phyloP scores from a whole-genome alignment of 2,888 invertebrate species.

The Abscondita cerata region DNA sequence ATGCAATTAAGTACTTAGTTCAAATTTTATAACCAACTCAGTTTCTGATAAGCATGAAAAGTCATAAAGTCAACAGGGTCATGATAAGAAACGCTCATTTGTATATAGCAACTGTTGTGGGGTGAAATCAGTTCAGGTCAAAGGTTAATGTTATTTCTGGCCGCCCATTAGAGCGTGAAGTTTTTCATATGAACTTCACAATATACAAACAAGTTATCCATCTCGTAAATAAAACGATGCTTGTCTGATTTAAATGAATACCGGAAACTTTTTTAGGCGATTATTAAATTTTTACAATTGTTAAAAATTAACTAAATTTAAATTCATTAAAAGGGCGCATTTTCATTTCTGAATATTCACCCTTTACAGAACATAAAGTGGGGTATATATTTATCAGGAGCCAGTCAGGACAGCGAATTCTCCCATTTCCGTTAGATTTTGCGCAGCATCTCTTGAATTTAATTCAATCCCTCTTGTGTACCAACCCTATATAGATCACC shows the following conservation, averaged over 20 bases:
- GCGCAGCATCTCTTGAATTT: conserved; percentile 11
- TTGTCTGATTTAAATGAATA: too few species aligned
- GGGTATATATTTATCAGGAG: too few species aligned
- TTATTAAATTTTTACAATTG: too few species aligned
- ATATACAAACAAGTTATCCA: conserved; percentile 23
- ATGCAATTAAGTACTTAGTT: conserved; percentile 35
- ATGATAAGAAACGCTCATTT: conserved; percentile 33
- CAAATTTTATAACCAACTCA: conserved; percentile 31
- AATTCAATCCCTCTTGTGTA: background rate
- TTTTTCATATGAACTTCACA: conserved; percentile 24
- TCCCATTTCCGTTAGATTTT: background rate
- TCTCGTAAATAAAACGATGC: conserved; percentile 4
- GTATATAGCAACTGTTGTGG: conserved; percentile 21
- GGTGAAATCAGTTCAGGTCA: conserved; percentile 36
- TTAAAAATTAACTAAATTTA: too few species aligned
- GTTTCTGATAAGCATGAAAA: conserved; percentile 34
- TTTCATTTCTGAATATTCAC: too few species aligned
- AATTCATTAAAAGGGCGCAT: too few species aligned
- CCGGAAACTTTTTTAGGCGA: too few species aligned
- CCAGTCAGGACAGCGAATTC: background rate
- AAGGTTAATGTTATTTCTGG: conserved; percentile 37
- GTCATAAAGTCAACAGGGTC: conserved; percentile 36
- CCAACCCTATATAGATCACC: background rate
- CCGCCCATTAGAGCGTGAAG: conserved; percentile 27
- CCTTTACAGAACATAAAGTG: too few species aligned